A percentile compares a stretch with the other conserved stretches of the same genome.
These are phyloP conservation scores for Halcyon senegalensis DNA, from an alignment of 2,113 vertebrate species.

Conservation along the genomic window DNA sequence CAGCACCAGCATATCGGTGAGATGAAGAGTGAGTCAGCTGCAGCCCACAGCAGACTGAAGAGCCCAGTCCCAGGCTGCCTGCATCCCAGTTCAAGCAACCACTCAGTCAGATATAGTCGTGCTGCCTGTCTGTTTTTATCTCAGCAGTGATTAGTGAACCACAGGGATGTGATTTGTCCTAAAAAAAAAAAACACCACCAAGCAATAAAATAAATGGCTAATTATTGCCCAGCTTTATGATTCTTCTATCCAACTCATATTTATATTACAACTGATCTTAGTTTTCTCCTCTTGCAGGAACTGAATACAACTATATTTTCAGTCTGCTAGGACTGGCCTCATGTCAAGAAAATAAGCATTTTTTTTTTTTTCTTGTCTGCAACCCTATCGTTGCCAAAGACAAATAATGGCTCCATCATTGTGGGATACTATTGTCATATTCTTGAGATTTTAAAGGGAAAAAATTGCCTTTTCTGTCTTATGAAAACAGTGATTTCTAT, in stretches of 20 bases:
- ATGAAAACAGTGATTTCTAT: background rate
- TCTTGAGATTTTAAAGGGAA: slow-evolving; percentile 6
- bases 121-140: background rate
- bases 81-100: background rate
- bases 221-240: background rate
- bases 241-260: background rate
- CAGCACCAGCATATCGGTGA: background rate
- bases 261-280: background rate
- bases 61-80: background rate
- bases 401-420: background rate
- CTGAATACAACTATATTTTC: background rate
- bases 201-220: background rate
- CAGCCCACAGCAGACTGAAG: background rate
- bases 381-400: background rate
- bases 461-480: slow-evolving; percentile 12
- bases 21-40: slow-evolving; percentile 47
- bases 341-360: slow-evolving; percentile 40
- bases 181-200: no score
- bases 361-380: background rate
- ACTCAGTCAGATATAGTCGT: background rate
- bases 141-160: rapidly evolving
- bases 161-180: background rate
- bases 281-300: background rate
- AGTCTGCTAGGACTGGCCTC: background rate
- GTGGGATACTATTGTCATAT: background rate